phyloP scores from a whole-genome alignment of 2,113 vertebrate species.

The Cisticola juncidis region DNA sequence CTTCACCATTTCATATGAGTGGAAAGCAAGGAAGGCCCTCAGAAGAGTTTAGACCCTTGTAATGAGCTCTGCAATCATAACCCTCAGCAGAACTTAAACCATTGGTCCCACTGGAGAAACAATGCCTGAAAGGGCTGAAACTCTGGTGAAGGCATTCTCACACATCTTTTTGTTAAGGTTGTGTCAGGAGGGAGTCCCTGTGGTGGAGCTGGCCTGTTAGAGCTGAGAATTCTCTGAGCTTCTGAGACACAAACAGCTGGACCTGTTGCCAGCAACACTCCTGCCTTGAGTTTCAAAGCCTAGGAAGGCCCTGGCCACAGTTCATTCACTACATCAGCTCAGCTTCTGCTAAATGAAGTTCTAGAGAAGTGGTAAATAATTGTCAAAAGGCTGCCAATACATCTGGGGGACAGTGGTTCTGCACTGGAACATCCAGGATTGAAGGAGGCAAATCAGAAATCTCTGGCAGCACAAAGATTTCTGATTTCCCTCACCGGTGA shows the following conservation, averaged over 20 bases:
- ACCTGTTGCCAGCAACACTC: neutral
- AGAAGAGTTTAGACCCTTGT: neutral
- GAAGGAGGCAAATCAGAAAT: neutral
- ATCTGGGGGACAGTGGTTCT: neutral
- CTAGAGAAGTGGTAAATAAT: neutral
- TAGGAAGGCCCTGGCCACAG: neutral
- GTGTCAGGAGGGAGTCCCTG: neutral
- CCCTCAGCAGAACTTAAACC: neutral
- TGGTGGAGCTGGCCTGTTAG: neutral
- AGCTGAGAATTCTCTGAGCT: neutral
- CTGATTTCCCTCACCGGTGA: too few species aligned
- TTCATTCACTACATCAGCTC: neutral
- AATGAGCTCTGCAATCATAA: neutral
- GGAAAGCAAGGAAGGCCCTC: neutral
- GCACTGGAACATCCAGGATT: neutral
- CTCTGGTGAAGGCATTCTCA: neutral
- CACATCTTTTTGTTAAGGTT: neutral
- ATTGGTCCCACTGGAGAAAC: neutral
- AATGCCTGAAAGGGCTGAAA: neutral
- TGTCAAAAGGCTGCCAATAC: neutral
- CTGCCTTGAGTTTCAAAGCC: neutral
- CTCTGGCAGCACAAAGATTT: neutral
- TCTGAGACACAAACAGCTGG: neutral
- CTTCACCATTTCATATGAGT: neutral
- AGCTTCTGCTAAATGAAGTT: neutral